Evolutionary conservation across 2,113 vertebrate genomes (phyloP), one percentile per base, ranked within the genome.

Genomic region (Colius striatus): DNA sequence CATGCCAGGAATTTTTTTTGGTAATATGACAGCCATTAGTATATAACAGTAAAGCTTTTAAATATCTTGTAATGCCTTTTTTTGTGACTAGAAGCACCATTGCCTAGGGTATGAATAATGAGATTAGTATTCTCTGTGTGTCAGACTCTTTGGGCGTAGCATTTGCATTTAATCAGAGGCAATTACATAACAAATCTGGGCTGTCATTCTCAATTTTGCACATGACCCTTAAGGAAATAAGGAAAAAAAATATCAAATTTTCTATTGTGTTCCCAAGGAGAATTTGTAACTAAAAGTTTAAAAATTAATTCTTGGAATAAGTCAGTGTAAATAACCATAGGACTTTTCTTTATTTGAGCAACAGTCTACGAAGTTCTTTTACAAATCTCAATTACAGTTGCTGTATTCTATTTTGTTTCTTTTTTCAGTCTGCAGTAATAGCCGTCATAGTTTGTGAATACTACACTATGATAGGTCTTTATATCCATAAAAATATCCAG

Each of bases 191-290:
- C 9, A 95, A 80, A 75, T 92, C 84, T 90, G 32, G 26, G 13
- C 79, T 92, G 78, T 91, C 92, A 78, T 58, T 82, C 70, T 95
- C 50, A 77, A 41, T 91, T 96, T 95, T 88, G 45, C 70, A 88
- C 29, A 5, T 51, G 84, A 93, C 61, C 54, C 84, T 95, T 96
- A 81, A 70, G 57, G 85, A 97, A 96, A 96, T 93, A 93, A 88
- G 36, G 32, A 13, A 68, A 86, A 66, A 84, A 80, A 66, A 48
- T 16, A 62, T 54, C 17, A 92, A 23, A 73, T 87, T 90, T 62
- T 90, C 66, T 61, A 4, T 70, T 84, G 26, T n/a, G 30, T 50
- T 92, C 71, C 66, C 53, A 67, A 93, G 41, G n/a, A 89, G 62
- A 96, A 92, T 85, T 85, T 67, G 15, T 92, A 88, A 74, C 47